Evolutionary conservation across 1,140 invertebrate genomes (phyloP).

Genomic region (Carcinoscorpius rotundicauda): DNA sequence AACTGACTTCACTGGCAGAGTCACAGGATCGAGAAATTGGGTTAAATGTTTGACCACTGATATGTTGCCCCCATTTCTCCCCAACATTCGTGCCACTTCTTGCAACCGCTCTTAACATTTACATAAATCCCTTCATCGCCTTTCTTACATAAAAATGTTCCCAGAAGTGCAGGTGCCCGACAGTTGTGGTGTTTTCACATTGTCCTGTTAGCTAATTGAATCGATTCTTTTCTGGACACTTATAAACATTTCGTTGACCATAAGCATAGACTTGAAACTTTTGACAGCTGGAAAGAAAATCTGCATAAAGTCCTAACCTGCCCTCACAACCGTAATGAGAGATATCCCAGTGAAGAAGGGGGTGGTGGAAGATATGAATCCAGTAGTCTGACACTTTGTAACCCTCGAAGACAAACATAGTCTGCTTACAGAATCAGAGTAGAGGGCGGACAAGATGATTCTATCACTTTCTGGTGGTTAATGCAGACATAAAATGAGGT

Average conservation of each 20-base stretch:
- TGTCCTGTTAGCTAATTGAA: too few relatives aligned
- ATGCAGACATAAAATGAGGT: constrained; percentile 43
- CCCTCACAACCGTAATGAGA: too few relatives aligned
- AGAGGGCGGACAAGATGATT: constrained; percentile 28
- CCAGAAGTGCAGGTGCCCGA: constrained; percentile 9
- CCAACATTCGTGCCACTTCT: constrained; percentile 15
- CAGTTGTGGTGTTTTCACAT: not conserved
- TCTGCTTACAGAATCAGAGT: constrained; percentile 26
- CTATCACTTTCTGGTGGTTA: constrained; percentile 28
- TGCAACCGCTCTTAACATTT: not conserved
- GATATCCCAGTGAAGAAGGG: too few relatives aligned
- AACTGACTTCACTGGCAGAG: too few relatives aligned
- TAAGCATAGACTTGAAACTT: too few relatives aligned
- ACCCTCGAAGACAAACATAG: constrained; percentile 12
- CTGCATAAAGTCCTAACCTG: too few relatives aligned
- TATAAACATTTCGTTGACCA: too few relatives aligned
- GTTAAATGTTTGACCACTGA: not conserved
- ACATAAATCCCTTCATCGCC: constrained; percentile 15
- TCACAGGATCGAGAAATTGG: too few relatives aligned
- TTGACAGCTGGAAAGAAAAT: too few relatives aligned
- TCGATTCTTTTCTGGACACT: too few relatives aligned
- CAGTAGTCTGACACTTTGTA: constrained; percentile 4
- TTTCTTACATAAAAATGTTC: constrained; percentile 14
- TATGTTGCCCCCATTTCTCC: constrained; percentile 12
- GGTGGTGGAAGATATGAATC: too few relatives aligned